A percentile compares a stretch with the other conserved stretches of the same genome.
Conservation (phyloP, 1,140 invertebrate genomes). For the Galleria mellonella region DNA sequence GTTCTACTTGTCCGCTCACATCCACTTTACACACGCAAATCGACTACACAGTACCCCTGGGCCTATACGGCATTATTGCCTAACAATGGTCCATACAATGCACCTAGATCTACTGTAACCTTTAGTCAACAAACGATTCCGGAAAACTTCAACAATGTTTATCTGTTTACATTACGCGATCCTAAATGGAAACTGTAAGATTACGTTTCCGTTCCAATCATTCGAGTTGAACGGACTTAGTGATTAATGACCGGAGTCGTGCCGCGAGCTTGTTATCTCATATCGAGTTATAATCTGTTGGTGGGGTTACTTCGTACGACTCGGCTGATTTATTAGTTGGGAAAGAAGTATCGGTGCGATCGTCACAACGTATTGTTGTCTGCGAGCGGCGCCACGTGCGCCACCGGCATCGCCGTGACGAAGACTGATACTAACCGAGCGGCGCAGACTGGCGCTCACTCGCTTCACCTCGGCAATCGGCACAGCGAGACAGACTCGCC, state of each 20-base stretch:
- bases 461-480: neutral
- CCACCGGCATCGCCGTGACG: constrained; percentile 52
- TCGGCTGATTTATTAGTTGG: constrained; percentile 58
- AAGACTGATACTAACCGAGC: constrained; percentile 30
- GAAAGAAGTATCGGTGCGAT: constrained; percentile 49
- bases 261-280: constrained; percentile 51
- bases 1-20: constrained; percentile 34
- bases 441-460: neutral
- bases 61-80: constrained; percentile 23
- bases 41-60: constrained; percentile 15
- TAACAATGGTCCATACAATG: constrained; percentile 27
- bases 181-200: constrained; percentile 51
- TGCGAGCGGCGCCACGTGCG: constrained; percentile 36
- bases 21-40: constrained; percentile 31
- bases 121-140: constrained; percentile 56
- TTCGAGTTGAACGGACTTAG: constrained; percentile 48
- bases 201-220: constrained; percentile 45
- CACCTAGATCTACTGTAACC: constrained; percentile 26
- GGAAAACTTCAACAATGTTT: constrained; percentile 56
- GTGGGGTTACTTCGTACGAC: constrained; percentile 48
- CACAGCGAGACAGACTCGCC: constrained; percentile 30
- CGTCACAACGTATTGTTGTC: constrained; percentile 35
- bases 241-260: constrained; percentile 52
- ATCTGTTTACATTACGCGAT: constrained; percentile 60
- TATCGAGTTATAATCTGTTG: constrained; percentile 59